Percentiles rank a stretch among this genome's conserved stretches.
phyloP scores from a whole-genome alignment of 2,113 vertebrate genomes.

The Passerina amoena region DNA sequence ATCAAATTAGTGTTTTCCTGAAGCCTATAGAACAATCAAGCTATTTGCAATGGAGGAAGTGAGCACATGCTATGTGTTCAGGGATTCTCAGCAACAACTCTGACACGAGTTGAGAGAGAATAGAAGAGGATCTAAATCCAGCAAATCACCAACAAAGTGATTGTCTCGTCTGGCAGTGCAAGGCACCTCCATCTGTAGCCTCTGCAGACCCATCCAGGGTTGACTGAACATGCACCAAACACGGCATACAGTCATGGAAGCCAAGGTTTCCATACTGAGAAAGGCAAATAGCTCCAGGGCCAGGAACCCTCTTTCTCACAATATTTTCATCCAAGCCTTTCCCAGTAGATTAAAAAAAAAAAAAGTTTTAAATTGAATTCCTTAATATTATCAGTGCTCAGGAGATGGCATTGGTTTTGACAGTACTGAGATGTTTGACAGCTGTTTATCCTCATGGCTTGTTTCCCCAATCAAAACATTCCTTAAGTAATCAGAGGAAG shows the following conservation, averaged over 20 bases:
- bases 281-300: neutral
- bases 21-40: neutral
- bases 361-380: neutral
- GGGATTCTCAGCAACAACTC: neutral
- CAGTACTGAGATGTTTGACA: neutral
- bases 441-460: neutral
- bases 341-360: neutral
- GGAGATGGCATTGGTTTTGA: neutral
- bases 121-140: neutral
- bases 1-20: neutral
- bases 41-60: neutral
- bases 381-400: neutral
- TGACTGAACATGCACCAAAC: neutral
- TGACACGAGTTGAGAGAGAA: neutral
- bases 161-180: fast-evolving
- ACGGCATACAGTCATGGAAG: fast-evolving
- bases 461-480: neutral
- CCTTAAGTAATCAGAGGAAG: neutral
- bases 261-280: neutral
- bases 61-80: neutral
- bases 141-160: neutral
- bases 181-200: neutral
- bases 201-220: neutral
- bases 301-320: neutral
- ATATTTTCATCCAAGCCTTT: neutral